Percentiles rank a stretch among this genome's conserved stretches.
Evolutionary conservation across 2,888 invertebrate genomes (phyloP).

Genomic region (Acleris holmiana): DNA sequence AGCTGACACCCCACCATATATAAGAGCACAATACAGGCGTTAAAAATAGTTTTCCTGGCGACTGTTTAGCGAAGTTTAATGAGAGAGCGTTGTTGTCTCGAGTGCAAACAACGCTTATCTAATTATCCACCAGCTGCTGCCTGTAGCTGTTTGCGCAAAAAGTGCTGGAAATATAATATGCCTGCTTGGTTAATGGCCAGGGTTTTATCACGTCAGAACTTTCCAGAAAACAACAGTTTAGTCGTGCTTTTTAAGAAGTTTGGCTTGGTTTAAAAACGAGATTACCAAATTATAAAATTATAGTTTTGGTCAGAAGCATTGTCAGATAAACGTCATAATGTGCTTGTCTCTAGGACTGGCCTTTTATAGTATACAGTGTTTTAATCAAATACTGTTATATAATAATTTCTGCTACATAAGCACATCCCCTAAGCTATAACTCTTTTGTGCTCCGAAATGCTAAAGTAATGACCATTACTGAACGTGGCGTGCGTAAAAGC

Average conservation of each 20-base stretch:
- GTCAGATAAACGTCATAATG: too few relatives aligned
- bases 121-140: slow-evolving; percentile 27
- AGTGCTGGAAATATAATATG: slow-evolving; percentile 18
- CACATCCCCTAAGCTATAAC: slow-evolving; percentile 4
- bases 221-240: not conserved
- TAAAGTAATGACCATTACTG: slow-evolving; percentile 1
- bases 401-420: slow-evolving; percentile 2
- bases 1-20: not conserved
- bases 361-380: too few relatives aligned
- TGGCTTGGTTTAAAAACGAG: too few relatives aligned
- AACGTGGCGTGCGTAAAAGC: slow-evolving; percentile 12
- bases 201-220: not conserved
- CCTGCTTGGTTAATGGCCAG: not conserved
- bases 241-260: not conserved
- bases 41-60: slow-evolving; percentile 3
- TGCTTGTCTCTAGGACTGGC: too few relatives aligned
- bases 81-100: slow-evolving; percentile 15
- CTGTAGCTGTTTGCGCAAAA: slow-evolving; percentile 15
- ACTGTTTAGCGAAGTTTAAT: slow-evolving; percentile 22
- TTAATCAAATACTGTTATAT: not conserved
- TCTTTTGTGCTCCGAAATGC: slow-evolving; percentile 12
- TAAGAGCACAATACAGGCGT: not conserved
- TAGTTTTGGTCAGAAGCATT: too few relatives aligned
- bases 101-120: slow-evolving; percentile 24
- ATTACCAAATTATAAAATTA: too few relatives aligned